Evolutionary conservation across 2,888 invertebrate genomes (phyloP).

Genomic region (Cylindroiulus punctatus): DNA sequence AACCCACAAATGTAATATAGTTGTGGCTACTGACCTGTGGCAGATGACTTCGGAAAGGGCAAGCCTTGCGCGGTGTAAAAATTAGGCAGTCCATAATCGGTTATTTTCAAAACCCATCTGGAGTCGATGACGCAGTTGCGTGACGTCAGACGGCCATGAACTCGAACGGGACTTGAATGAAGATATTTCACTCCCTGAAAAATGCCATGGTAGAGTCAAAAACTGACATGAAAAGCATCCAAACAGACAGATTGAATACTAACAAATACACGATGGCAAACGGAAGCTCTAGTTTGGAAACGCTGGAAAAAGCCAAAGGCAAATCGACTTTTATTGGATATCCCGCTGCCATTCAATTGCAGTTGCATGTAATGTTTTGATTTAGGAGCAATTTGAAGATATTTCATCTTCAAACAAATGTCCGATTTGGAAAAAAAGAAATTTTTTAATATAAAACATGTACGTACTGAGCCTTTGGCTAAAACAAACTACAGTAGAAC

Average conservation of each 20-base stretch:
- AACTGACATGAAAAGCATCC: slow-evolving; percentile 38
- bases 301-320: not conserved
- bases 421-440: slow-evolving; percentile 3
- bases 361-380: slow-evolving; percentile 21
- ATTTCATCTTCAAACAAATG: slow-evolving; percentile 38
- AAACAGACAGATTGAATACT: slow-evolving; percentile 15
- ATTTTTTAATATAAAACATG: not conserved
- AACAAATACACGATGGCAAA: not conserved
- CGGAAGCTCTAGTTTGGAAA: not conserved
- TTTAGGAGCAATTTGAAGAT: slow-evolving; percentile 38
- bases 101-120: slow-evolving; percentile 93
- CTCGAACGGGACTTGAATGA: slow-evolving; percentile 82
- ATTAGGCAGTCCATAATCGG: slow-evolving; percentile 86
- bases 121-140: slow-evolving; percentile 95
- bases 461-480: not conserved
- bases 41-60: slow-evolving; percentile 72
- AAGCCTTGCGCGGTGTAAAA: slow-evolving; percentile 81
- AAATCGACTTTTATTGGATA: slow-evolving; percentile 26
- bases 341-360: slow-evolving; percentile 27
- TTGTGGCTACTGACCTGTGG: slow-evolving; percentile 75
- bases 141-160: slow-evolving; percentile 87
- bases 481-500: not conserved
- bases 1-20: no score
- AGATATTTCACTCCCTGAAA: slow-evolving; percentile 87
- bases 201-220: not conserved